These are phyloP conservation scores for Sinosuthora webbiana DNA, from an alignment of 2,113 vertebrate genomes.

Conservation along the genomic window DNA sequence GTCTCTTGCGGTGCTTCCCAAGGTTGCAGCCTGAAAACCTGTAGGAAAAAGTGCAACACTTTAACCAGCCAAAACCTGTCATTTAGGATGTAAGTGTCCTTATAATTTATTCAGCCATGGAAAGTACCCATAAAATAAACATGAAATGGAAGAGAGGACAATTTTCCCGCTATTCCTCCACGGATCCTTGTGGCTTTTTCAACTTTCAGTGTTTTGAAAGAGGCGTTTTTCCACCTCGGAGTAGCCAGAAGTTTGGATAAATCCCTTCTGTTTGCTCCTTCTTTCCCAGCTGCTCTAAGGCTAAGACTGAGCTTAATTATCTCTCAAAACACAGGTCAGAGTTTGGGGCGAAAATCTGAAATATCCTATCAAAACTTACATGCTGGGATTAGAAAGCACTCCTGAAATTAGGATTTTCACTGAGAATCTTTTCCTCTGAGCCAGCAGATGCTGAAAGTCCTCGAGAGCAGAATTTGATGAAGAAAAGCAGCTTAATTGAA, in stretches of 20 bases:
- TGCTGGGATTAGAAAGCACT: background rate
- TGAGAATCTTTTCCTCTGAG: background rate
- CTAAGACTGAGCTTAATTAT: background rate
- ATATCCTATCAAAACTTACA: background rate
- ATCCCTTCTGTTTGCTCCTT: background rate
- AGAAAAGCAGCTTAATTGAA: conserved; percentile 13
- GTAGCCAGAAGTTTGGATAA: background rate
- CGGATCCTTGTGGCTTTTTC: background rate
- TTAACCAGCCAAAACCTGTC: background rate
- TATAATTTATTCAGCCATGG: background rate
- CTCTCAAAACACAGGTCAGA: background rate
- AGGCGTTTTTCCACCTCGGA: background rate
- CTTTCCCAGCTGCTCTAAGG: background rate
- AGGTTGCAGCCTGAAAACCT: background rate
- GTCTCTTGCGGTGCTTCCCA: background rate
- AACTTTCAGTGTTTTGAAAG: background rate
- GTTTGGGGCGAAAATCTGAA: background rate
- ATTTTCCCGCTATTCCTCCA: background rate
- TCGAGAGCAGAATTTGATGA: background rate
- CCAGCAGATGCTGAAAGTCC: background rate
- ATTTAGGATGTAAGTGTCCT: background rate
- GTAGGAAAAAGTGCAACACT: background rate
- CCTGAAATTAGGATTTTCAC: background rate
- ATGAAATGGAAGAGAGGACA: background rate
- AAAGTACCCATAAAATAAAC: background rate